Evolutionary conservation across 1,140 invertebrate genomes (phyloP).

Genomic region (Lepidurus apus): DNA sequence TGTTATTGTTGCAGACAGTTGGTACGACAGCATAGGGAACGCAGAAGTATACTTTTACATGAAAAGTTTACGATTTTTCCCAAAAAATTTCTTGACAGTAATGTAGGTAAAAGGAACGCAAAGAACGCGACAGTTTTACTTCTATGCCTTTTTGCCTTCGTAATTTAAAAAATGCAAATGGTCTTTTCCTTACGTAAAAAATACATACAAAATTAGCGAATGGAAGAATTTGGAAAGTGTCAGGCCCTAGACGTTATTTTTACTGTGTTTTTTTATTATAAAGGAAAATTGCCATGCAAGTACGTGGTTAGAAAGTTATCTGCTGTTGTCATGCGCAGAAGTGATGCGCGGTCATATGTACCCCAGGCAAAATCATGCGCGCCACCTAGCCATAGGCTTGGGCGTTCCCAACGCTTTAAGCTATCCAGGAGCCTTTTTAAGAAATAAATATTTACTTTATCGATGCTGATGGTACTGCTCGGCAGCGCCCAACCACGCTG

Average conservation of each 20-base stretch:
- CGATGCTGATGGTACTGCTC: background rate
- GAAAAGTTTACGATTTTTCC: background rate
- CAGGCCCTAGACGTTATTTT: too few species aligned
- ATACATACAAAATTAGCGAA: background rate
- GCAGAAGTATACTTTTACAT: background rate
- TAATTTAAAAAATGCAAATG: background rate
- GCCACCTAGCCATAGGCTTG: background rate
- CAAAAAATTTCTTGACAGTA: too few species aligned
- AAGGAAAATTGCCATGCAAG: background rate
- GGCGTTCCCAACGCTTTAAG: background rate
- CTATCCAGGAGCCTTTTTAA: background rate
- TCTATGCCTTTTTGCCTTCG: background rate
- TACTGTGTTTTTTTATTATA: too few species aligned
- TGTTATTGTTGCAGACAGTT: background rate
- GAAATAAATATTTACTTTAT: constrained; percentile 2
- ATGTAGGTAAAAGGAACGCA: too few species aligned
- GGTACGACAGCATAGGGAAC: background rate
- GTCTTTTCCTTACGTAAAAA: background rate
- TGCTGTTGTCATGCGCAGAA: too few species aligned
- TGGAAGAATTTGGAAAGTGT: too few species aligned
- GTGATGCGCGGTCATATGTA: too few species aligned
- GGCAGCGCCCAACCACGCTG: constrained; percentile 53
- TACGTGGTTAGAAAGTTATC: background rate
- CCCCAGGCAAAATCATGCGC: too few species aligned
- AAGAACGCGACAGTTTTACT: too few species aligned